Percentiles rank a stretch among this genome's conserved stretches.
phyloP scores from a whole-genome alignment of 2,113 vertebrate species.

The Plotosus lineatus region DNA sequence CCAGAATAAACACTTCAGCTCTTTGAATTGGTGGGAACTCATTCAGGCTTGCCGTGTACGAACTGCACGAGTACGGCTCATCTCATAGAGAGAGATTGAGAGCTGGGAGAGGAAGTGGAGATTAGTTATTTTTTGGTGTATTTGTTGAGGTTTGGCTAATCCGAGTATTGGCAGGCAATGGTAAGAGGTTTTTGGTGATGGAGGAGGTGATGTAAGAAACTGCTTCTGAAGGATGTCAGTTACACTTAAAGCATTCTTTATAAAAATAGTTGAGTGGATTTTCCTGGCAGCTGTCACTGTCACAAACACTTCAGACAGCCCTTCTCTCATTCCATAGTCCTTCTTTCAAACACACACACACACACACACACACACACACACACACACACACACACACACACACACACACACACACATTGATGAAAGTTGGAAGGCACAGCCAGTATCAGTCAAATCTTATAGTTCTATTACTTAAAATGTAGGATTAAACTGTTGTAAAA shows the following conservation, averaged over 20 bases:
- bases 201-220: constrained; percentile 18
- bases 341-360: constrained; percentile 27
- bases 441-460: neutral
- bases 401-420: neutral
- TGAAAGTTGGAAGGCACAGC: constrained; percentile 6
- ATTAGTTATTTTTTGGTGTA: neutral
- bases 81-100: neutral
- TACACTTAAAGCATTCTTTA: constrained; percentile 37
- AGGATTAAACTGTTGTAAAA: constrained; percentile 21
- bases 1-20: neutral
- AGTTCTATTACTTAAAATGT: neutral
- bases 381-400: constrained; percentile 28
- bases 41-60: neutral
- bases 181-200: constrained; percentile 18
- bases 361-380: constrained; percentile 37
- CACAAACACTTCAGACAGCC: constrained; percentile 16
- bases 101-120: neutral
- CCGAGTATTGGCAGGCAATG: constrained; percentile 11
- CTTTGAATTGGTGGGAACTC: neutral
- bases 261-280: constrained; percentile 52
- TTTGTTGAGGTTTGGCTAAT: neutral
- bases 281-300: constrained; percentile 53
- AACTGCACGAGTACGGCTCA: neutral
- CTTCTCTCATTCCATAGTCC: constrained; percentile 18
- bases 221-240: neutral